Evolutionary conservation across 2,797 vertebrate genomes (phyloP), one percentile per base, ranked within the genome.

Genomic region (Tragopan temminckii): DNA sequence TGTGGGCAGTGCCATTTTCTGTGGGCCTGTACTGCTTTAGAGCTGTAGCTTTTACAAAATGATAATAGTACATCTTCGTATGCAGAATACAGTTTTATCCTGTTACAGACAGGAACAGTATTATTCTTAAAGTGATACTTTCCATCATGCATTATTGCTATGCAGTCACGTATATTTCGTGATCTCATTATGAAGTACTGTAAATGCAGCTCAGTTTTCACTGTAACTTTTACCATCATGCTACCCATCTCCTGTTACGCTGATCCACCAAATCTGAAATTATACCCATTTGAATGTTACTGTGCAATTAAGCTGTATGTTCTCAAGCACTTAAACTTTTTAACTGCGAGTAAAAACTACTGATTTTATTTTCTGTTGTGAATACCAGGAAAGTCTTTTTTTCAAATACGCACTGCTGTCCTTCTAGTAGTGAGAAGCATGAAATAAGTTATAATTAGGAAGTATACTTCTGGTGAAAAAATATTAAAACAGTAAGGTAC

Each of bases 101-200:
- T 74, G 21, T 24, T 83, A 16, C 36, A 69, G 25, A 23, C 17
- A 40, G 36, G n/a, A 25, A 13, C 40, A 36, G 31, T 50, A 21
- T 2, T 8, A 19, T 15, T 45, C 33, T 52, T 64, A 20, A 15
- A 58, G 5, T 24, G 29, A 9, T n/a, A 10, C 25, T 70, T 67
- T 50, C 36, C 12, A 2, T 61, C 76, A 13, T 8, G 50, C 21
- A 4, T 11, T 36, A 23, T 16, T 38, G 19, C 20, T 71, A 31
- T 6, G n/a, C 14, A 38, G 9, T 15, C 53, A 10, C 0, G 0
- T 64, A 24, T 17, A n/a, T 58, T 64, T 68, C 3, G 35, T 55
- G 33, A 38, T 42, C 24, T 33, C 33, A 50, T 15, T 38, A 27
- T 61, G n/a, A 82, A 84, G 75, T 33, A 27, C 23, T 71, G 33